phyloP scores from a whole-genome alignment of 1,140 invertebrate genomes.

The Bombyx mandarina region DNA sequence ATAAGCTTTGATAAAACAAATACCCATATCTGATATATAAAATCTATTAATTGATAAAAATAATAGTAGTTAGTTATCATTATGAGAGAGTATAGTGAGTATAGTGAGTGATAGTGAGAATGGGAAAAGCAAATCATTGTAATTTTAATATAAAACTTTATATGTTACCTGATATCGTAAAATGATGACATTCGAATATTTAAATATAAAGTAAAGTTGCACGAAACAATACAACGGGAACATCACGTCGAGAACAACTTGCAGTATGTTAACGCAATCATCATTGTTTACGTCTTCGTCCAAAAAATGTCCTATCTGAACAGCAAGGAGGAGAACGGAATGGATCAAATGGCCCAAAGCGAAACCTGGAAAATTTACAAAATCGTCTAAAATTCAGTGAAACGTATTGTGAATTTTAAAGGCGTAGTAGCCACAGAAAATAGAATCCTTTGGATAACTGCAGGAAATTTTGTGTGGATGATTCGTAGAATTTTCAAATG shows the following conservation, averaged over 20 bases:
- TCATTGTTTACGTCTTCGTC: slow-evolving; percentile 55
- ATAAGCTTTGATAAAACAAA: too few relatives aligned
- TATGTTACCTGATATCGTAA: slow-evolving; percentile 40
- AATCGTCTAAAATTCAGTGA: too few relatives aligned
- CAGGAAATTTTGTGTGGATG: too few relatives aligned
- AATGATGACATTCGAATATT: slow-evolving; percentile 81
- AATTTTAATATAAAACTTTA: neutral
- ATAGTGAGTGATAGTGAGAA: too few relatives aligned
- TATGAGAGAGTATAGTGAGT: too few relatives aligned
- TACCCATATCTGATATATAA: too few relatives aligned
- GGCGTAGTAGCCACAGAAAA: too few relatives aligned
- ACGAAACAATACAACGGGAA: slow-evolving; percentile 80
- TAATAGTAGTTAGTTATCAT: too few relatives aligned
- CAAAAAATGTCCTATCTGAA: slow-evolving; percentile 48
- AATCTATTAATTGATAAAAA: too few relatives aligned
- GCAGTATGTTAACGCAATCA: slow-evolving; percentile 40
- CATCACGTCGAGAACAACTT: slow-evolving; percentile 71
- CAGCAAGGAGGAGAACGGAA: slow-evolving; percentile 18
- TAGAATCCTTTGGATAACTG: too few relatives aligned
- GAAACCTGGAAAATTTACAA: slow-evolving; percentile 72
- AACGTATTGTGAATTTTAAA: too few relatives aligned
- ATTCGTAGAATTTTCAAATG: too few relatives aligned
- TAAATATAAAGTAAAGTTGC: slow-evolving; percentile 82
- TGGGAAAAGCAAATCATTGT: neutral
- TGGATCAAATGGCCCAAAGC: slow-evolving; percentile 82